Evolutionary conservation across 2,888 invertebrate species (phyloP), one percentile per base, ranked within the genome.

Genomic region (Amorpha juglandis): DNA sequence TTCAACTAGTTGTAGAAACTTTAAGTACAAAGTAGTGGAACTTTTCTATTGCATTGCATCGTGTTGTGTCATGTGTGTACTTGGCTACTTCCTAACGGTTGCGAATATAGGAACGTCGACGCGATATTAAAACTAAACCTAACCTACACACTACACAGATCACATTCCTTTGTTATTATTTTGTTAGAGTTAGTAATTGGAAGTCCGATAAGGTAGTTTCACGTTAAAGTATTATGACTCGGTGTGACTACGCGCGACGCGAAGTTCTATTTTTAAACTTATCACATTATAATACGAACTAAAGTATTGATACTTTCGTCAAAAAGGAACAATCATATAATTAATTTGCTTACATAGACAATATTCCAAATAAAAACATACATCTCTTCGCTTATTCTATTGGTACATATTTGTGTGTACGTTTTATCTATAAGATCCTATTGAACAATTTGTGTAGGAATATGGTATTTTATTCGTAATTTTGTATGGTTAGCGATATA

Each of bases 201-300:
- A 82, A 80, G 85, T 71, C 77, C 76, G 78, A 79, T 77, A 81
- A 86, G 86, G 89, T 89, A 90, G 87, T 82, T 86, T 87, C 90
- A 89, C 80, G 82, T 83, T 90, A 89, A 91, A 89, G 89, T 92
- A 93, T 92, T 92, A 92, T 93, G 93, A 93, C 93, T 93, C 89
- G 89, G 92, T 92, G 92, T 92, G 93, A 93, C 93, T 93, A 93
- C 83, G n/a, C n/a, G n/a, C n/a, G 84, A 88, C 88, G 88, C 83
- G 81, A 90, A 89, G 80, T 87, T 86, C 80, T 27, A 87, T 87
- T 87, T 19, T 66, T 47, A 45, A 86, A 80, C 89, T 82, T 91
- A 92, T 92, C 92, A 93, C 93, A 92, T 85, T 86, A 88, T 83
- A 83, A 83, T 87, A 87, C 82, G 80, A 76, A 79, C 81, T 82